Base-by-base conservation (phyloP, 2,888 invertebrate genomes). In the Tetragnatha montana region DNA sequence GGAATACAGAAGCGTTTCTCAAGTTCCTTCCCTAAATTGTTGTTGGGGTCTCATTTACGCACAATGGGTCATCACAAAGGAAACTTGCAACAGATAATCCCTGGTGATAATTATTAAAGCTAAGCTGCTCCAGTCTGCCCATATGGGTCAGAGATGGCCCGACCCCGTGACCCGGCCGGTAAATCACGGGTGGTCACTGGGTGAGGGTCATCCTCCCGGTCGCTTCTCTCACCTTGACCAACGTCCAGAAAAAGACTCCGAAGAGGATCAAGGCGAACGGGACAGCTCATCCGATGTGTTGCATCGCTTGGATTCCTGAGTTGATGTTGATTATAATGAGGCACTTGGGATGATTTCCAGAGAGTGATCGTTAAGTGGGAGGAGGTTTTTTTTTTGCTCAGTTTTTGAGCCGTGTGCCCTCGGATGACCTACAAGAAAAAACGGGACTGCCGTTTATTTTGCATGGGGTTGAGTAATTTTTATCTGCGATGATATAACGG, bases 141-240 rank as follows among this genome's bases (percentile, higher is more conserved):
- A 49, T 47, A 35, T 49, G 47, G 76, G 76, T 49, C 76, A 51
- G 21, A 78, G 51, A 8, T 60, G 12, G 60, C 60, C 14, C 60
- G 60, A 60, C 60, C 60, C 60, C 60, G 14, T 75, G 47, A 47
- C 75, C 75, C 75, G 4, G 22, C 35, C 51, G 60, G 78, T 78
- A 68, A 78, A 81, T 70, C 80, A 69, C 69, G 17, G 69, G 22
- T 21, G 82, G 82, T 83, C 82, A 83, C 74, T 83, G 74, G 82
- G 82, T 83, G 82, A 83, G 82, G 82, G 82, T 83, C 82, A 78
- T 78, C 78, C 50, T 21, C 14, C 60, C 60, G 51, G 78, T 49
- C 50, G 78, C 78, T 49, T 78, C 78, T 14, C 51, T 51, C 51
- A 78, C 78, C 78, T 78, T 78, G 78, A 50, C 78, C 78, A 47